Evolutionary conservation across 1,140 invertebrate species (phyloP).

Genomic region (Ganaspis sp.): DNA sequence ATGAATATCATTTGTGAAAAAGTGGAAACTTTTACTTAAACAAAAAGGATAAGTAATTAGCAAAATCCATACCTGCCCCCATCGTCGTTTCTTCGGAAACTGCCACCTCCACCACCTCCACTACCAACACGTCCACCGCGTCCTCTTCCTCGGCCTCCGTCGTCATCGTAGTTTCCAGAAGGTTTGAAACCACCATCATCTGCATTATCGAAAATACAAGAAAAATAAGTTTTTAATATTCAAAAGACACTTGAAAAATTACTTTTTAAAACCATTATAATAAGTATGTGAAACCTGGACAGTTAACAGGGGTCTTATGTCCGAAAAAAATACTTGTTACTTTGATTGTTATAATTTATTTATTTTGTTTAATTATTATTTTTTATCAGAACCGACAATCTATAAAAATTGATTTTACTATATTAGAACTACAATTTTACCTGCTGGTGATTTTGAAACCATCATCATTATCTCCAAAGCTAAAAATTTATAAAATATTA

Average conservation of each 20-base stretch:
- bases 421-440: too few species aligned
- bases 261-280: neutral
- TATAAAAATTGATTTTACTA: too few species aligned
- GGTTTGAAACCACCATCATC: neutral
- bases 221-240: neutral
- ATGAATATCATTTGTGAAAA: too few species aligned
- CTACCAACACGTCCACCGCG: neutral
- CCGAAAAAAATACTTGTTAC: too few species aligned
- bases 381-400: too few species aligned
- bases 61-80: neutral
- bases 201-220: neutral
- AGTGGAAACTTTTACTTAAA: too few species aligned
- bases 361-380: too few species aligned
- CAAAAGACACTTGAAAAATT: neutral
- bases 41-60: too few species aligned
- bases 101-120: neutral
- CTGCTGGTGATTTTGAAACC: neutral
- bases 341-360: too few species aligned
- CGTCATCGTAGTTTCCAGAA: neutral
- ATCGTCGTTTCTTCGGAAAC: neutral
- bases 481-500: too few species aligned
- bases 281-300: too few species aligned
- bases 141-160: neutral
- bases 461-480: neutral
- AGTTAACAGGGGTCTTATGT: too few species aligned